phyloP scores from a whole-genome alignment of 2,888 invertebrate genomes.

The Alcis repandata region DNA sequence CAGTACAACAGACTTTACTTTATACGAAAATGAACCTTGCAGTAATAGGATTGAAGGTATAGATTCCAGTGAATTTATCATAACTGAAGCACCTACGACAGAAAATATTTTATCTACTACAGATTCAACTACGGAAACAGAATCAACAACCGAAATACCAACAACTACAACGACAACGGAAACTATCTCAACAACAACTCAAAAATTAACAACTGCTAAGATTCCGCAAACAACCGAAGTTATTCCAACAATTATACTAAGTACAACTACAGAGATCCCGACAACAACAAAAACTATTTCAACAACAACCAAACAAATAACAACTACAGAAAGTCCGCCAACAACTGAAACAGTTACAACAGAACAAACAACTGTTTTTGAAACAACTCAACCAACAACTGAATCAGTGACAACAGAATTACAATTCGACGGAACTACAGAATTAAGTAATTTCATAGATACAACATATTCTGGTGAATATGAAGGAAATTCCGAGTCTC shows the following conservation, averaged over 20 bases:
- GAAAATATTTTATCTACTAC: background rate
- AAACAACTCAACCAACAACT: background rate
- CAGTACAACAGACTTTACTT: background rate
- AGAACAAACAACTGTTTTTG: no score
- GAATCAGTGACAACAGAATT: background rate
- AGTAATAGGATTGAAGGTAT: background rate
- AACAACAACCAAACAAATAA: background rate
- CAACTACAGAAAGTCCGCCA: no score
- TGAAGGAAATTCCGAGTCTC: background rate
- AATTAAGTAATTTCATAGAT: constrained; percentile 11
- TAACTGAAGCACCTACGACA: constrained; percentile 16
- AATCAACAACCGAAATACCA: constrained; percentile 15
- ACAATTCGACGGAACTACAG: background rate
- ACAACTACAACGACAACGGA: background rate
- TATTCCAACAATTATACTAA: background rate
- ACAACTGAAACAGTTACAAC: background rate
- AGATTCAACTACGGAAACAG: constrained; percentile 4
- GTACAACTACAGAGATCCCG: background rate
- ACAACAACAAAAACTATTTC: background rate
- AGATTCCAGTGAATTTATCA: background rate
- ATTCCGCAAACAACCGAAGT: constrained; percentile 1
- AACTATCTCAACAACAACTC: background rate
- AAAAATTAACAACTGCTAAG: background rate
- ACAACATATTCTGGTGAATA: background rate
- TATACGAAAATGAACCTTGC: background rate